phyloP scores from a whole-genome alignment of 2,113 vertebrate genomes.

The Lepisosteus osseus region DNA sequence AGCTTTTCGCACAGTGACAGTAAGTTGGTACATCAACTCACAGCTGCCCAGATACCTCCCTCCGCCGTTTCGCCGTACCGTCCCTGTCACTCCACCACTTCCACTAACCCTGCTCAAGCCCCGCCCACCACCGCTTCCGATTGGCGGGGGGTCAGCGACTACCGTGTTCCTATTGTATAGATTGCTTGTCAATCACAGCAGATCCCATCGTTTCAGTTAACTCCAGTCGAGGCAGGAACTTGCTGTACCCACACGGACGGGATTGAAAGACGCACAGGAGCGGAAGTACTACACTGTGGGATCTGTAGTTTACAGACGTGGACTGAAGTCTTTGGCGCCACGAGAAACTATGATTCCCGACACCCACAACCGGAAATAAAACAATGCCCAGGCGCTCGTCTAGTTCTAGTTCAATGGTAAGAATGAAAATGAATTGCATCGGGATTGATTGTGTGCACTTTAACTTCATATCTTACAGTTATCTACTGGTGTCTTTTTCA shows the following conservation, averaged over 20 bases:
- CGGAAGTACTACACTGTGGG: constrained; percentile 34
- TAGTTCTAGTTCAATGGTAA: no score
- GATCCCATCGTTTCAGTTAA: not conserved
- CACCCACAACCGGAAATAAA: no score
- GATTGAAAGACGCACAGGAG: not conserved
- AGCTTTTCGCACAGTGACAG: not conserved
- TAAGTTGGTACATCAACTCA: not conserved
- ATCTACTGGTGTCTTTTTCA: no score
- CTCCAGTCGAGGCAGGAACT: not conserved
- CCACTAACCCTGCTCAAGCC: constrained; percentile 21
- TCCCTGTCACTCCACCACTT: constrained; percentile 17
- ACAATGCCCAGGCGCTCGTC: no score
- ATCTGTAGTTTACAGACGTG: constrained; percentile 30
- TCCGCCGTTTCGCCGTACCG: not conserved
- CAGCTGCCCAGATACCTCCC: not conserved
- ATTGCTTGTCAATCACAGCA: constrained; percentile 12
- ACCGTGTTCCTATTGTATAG: constrained; percentile 10
- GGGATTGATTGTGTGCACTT: no score
- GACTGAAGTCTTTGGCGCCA: not conserved
- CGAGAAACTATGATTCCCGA: constrained; percentile 41
- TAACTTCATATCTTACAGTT: no score
- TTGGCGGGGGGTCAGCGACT: not conserved
- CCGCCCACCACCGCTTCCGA: constrained; percentile 9
- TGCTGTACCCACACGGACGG: not conserved
- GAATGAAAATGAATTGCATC: no score